A percentile compares a stretch with the other conserved stretches of the same genome.
These are phyloP conservation scores for Trissoscelio sp. DNA, from an alignment of 2,888 invertebrate species.

Conservation along the genomic window DNA sequence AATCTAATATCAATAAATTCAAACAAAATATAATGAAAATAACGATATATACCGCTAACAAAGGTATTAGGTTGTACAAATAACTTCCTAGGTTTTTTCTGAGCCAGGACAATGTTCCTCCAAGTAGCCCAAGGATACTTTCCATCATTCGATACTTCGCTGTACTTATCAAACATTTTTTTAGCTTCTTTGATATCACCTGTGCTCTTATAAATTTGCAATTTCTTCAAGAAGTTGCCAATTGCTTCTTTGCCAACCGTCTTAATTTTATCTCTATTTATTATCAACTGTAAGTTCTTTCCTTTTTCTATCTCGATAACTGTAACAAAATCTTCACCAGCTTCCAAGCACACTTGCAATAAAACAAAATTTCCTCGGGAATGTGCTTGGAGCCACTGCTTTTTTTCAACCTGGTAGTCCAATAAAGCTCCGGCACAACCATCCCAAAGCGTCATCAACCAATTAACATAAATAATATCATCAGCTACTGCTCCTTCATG, in stretches of 20 bases:
- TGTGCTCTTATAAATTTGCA: slow-evolving; percentile 98
- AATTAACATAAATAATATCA: slow-evolving; percentile 95
- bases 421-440: slow-evolving; percentile 94
- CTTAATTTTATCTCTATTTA: too few relatives aligned
- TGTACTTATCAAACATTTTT: slow-evolving; percentile 91
- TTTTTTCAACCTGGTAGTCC: slow-evolving; percentile 94
- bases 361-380: slow-evolving; percentile 96
- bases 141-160: slow-evolving; percentile 88
- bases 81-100: too few relatives aligned
- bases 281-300: slow-evolving; percentile 91
- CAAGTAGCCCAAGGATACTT: too few relatives aligned
- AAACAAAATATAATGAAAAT: too few relatives aligned
- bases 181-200: too few relatives aligned
- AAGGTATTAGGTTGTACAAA: slow-evolving; percentile 56
- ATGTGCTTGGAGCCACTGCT: slow-evolving; percentile 95
- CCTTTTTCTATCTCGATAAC: slow-evolving; percentile 91
- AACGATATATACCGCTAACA: slow-evolving; percentile 28
- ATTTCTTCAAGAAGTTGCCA: slow-evolving; percentile 92
- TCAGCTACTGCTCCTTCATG: slow-evolving; percentile 90
- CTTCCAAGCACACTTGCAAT: slow-evolving; percentile 93
- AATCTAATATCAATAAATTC: too few relatives aligned
- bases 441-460: slow-evolving; percentile 94
- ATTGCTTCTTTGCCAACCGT: slow-evolving; percentile 94
- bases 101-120: slow-evolving; percentile 91
- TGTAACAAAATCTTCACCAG: too few relatives aligned